These are phyloP conservation scores for Gymnoscopelus microlampas DNA, from an alignment of 2,797 vertebrate species.

Conservation along the genomic window DNA sequence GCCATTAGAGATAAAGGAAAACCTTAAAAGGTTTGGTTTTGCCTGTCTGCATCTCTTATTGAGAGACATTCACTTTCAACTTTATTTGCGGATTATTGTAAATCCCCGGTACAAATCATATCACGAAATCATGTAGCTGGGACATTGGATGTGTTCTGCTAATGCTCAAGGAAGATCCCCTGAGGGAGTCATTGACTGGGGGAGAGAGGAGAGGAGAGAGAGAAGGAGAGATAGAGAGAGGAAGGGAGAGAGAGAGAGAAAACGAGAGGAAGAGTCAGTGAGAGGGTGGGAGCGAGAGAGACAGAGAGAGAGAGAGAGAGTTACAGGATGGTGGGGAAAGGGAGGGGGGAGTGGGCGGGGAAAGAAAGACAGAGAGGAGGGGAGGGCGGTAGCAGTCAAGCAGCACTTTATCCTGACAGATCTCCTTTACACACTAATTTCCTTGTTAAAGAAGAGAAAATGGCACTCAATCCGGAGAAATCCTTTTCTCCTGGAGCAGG, in stretches of 20 bases:
- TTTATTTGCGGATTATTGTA: constrained; percentile 80
- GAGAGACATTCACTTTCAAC: constrained; percentile 79
- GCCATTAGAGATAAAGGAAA: constrained; percentile 77
- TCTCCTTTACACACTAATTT: constrained; percentile 84
- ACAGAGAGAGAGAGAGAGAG: constrained; percentile 53
- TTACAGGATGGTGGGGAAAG: constrained; percentile 54
- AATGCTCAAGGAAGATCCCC: constrained; percentile 78
- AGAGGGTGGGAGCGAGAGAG: constrained; percentile 17
- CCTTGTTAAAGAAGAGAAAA: constrained; percentile 84
- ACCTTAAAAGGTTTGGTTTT: constrained; percentile 80
- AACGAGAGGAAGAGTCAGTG: constrained; percentile 4
- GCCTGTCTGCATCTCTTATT: constrained; percentile 78
- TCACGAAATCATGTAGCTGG: constrained; percentile 78
- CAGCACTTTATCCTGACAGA: constrained; percentile 85
- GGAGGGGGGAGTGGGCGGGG: constrained; percentile 55
- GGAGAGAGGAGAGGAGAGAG: constrained; percentile 48
- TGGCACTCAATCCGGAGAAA: constrained; percentile 72
- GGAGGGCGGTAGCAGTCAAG: constrained; percentile 71
- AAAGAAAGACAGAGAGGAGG: constrained; percentile 72
- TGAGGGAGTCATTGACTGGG: constrained; percentile 74
- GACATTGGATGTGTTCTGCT: constrained; percentile 75
- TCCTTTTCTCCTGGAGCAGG: constrained; percentile 78
- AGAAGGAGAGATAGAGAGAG: constrained; percentile 29
- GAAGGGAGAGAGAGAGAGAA: constrained; percentile 49
- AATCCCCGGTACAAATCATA: constrained; percentile 86